Conservation (phyloP, 1,140 invertebrate genomes). For the Reticulitermes speratus region DNA sequence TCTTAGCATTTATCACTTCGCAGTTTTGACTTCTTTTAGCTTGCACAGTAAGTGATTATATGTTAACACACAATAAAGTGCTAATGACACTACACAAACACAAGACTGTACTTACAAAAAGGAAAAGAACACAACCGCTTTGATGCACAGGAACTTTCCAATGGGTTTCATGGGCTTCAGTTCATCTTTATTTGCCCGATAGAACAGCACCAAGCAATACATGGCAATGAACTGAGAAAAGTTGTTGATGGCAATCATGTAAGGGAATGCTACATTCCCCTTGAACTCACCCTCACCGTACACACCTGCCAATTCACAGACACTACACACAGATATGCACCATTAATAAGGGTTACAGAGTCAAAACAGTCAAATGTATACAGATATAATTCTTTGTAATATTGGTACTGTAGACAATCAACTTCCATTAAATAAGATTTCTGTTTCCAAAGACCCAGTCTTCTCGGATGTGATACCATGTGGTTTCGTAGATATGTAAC, state of each 20-base stretch:
- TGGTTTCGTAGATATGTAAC: too few species aligned
- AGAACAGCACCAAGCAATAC: slow-evolving; percentile 95
- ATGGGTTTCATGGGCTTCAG: slow-evolving; percentile 89
- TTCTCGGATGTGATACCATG: too few species aligned
- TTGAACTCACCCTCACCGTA: slow-evolving; percentile 90
- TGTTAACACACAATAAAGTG: not conserved
- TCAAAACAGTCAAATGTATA: not conserved
- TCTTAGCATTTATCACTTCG: too few species aligned
- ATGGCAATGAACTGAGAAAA: slow-evolving; percentile 94
- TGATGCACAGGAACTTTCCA: slow-evolving; percentile 96
- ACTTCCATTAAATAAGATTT: not conserved
- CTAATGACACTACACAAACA: not conserved
- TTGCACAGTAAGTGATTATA: too few species aligned
- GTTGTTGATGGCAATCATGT: slow-evolving; percentile 90
- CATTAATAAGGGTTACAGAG: slow-evolving; percentile 28
- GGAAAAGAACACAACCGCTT: slow-evolving; percentile 96
- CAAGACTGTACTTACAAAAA: slow-evolving; percentile 81
- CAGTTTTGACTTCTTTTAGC: too few species aligned
- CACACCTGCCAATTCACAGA: slow-evolving; percentile 80
- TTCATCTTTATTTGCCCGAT: slow-evolving; percentile 83
- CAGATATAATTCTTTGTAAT: not conserved
- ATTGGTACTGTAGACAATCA: not conserved
- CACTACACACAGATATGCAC: slow-evolving; percentile 55
- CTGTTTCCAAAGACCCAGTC: not conserved
- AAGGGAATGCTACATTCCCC: slow-evolving; percentile 81